phyloP scores from a whole-genome alignment of 1,140 invertebrate species.

The Drosophila sp. region DNA sequence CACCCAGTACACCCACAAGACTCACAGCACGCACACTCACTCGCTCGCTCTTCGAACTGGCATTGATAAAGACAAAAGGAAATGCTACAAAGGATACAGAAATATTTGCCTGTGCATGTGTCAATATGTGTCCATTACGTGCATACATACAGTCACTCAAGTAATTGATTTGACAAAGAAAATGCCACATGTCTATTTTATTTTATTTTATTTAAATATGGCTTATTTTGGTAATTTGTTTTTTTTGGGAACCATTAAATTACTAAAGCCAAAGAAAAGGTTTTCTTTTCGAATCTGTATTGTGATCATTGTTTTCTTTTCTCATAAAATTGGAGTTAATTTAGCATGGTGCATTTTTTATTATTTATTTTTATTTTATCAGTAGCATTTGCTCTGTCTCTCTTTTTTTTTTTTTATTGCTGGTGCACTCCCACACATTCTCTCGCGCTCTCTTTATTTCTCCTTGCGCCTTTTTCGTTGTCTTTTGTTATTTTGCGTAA shows the following conservation, averaged over 20 bases:
- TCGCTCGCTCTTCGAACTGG: conserved; percentile 49
- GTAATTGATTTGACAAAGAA: no score
- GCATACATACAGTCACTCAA: not conserved
- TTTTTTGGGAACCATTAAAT: no score
- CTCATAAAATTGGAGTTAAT: conserved; percentile 37
- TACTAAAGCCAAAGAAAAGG: no score
- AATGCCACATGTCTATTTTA: no score
- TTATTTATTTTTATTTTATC: conserved; percentile 39
- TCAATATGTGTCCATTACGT: conserved; percentile 12
- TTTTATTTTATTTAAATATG: no score
- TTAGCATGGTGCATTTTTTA: conserved; percentile 41
- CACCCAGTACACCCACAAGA: conserved; percentile 35
- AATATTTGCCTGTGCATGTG: conserved; percentile 50
- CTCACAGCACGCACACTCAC: conserved; percentile 56
- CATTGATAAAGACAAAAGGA: conserved; percentile 75
- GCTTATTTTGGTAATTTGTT: no score
- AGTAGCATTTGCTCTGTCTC: conserved; percentile 13
- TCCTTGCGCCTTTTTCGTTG: conserved; percentile 6
- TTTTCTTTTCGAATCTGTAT: conserved; percentile 28
- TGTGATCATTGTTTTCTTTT: conserved; percentile 19
- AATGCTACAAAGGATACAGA: conserved; percentile 74
- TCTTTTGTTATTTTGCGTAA: conserved; percentile 51
- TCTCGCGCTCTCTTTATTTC: conserved; percentile 11
- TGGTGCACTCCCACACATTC: conserved; percentile 3
- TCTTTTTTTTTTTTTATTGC: conserved; percentile 4